Evolutionary conservation across 2,888 invertebrate genomes (phyloP), one percentile per base, ranked within the genome.

Genomic region (Steinernema scapterisci): DNA sequence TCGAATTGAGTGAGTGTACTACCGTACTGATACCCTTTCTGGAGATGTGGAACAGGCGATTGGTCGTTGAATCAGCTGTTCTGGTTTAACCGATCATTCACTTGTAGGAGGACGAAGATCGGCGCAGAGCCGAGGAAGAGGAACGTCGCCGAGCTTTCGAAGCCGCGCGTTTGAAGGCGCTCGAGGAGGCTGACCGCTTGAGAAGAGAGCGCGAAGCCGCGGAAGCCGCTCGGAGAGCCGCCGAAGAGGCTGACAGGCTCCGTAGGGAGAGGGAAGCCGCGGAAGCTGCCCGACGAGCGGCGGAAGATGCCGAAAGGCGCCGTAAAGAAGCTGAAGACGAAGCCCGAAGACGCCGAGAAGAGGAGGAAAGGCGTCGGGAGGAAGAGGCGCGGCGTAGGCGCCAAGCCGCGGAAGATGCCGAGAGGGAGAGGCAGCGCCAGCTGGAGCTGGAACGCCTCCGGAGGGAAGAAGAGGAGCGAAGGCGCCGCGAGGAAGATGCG

Each of bases 31-130:
- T 13, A 63, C 63, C 21, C 21, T 54, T 48, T 48, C 48, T 63
- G 63, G 63, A 38, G 38, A 63, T 27, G 63, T 63, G 63, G 63
- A 38, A 63, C 63, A 13, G 38, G 63, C 63, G 63, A 38, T 5
- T 7, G 63, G 13, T 16, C 16, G 25, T 6, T 63, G 13, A 63
- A 31, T 63, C 63, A 25, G 48, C 48, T 16, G 2, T 48, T 48
- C 48, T 25, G 63, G 19, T 63, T 38, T 31, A 63, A 48, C 48
- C 63, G 31, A 25, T 31, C 31, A 19, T 21, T 27, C 25, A 25
- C 31, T 84, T 86, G 52, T 79, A 87, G 87, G 87, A 88, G 70
- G 87, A 87, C 76, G 86, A 85, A 44, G 87, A 87, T 46, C 81
- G 86, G 9, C 81, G 83, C 27, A 80, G 83, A 9, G 84, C 84